Base-by-base conservation (phyloP, 92 coral and sea anemone genomes). In the Diadumene lineata region DNA sequence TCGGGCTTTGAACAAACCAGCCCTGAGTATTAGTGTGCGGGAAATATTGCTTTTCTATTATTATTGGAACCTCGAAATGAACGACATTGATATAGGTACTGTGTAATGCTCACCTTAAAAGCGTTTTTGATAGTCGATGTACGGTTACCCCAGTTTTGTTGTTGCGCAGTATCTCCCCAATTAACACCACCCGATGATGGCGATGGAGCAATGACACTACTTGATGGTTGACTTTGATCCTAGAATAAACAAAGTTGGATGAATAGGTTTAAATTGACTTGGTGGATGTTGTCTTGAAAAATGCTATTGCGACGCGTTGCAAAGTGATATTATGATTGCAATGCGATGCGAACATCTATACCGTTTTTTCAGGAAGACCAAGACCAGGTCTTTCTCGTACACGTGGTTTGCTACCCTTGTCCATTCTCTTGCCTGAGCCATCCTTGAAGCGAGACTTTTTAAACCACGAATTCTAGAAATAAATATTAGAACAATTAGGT, bases 381-480 rank as follows among this genome's bases (percentile, higher is more conserved):
- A 96, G 69, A 19, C 99, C 99, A 1, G 99, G 99, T 60, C 99
- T 78, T 64, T 96, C 99, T 70, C 97, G 88, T 33, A 96, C 92
- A 77, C 97, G 97, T 56, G 97, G 97, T 58, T 72, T 88, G 26
- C 93, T 88, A 30, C 92, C 97, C 55, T 93, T 75, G 30, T 88
- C 94, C 13, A 94, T 79, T 63, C 88, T 84, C 65, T 92, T 96
- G 16, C 99, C 99, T 28, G 78, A 78, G 55, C 99, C 97, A 48
- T 90, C 87, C 43, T 84, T 85, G 65, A 96, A 96, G 18, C 99
- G 87, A 11, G 99, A 89, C 70, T 96, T 96, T 29, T 92, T 88
- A 77, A 96, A 96, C 99, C 99, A 96, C 0, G 96, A 78, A 61
- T 90, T 96, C 99, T 96, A 70, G 8, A 34, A 62, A 53, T 22